Conservation (phyloP, 35 echinoderm and acorn worm genomes). For the Ophiothrix spiculata region DNA sequence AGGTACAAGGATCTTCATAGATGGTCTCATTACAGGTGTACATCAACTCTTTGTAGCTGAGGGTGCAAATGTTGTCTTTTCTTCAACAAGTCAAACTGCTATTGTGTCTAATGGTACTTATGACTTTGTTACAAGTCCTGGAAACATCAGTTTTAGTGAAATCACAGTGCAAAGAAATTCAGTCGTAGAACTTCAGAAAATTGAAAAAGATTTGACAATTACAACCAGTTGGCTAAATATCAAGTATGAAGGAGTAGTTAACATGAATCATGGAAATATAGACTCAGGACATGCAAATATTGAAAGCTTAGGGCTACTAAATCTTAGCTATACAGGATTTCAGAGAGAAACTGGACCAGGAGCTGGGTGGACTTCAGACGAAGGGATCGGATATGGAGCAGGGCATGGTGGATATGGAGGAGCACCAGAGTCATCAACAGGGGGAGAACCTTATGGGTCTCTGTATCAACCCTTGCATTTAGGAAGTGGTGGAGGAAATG, state of each 20-base stretch:
- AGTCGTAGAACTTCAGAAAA: conserved; percentile 50
- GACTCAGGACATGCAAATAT: conserved; percentile 67
- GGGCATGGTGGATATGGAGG: conserved; percentile 88
- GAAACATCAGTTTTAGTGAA: conserved; percentile 80
- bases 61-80: conserved; percentile 52
- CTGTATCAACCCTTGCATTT: conserved; percentile 58
- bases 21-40: conserved; percentile 71
- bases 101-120: conserved; percentile 68
- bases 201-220: conserved; percentile 62
- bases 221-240: conserved; percentile 52
- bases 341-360: conserved; percentile 45
- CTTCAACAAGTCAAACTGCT: conserved; percentile 72
- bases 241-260: conserved; percentile 68
- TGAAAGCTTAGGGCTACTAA: conserved; percentile 71
- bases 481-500: conserved; percentile 85
- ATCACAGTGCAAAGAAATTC: conserved; percentile 80
- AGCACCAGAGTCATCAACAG: conserved; percentile 53
- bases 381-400: conserved; percentile 62
- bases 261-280: conserved; percentile 82
- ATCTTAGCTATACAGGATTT: conserved; percentile 72
- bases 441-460: conserved; percentile 71
- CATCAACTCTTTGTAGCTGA: conserved; percentile 65
- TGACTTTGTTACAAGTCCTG: conserved; percentile 54
- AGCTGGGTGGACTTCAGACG: conserved; percentile 51
- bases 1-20: conserved; percentile 61